Evolutionary conservation across 1,140 invertebrate genomes (phyloP), one percentile per base, ranked within the genome.

Genomic region (Choristoneura fumiferana): DNA sequence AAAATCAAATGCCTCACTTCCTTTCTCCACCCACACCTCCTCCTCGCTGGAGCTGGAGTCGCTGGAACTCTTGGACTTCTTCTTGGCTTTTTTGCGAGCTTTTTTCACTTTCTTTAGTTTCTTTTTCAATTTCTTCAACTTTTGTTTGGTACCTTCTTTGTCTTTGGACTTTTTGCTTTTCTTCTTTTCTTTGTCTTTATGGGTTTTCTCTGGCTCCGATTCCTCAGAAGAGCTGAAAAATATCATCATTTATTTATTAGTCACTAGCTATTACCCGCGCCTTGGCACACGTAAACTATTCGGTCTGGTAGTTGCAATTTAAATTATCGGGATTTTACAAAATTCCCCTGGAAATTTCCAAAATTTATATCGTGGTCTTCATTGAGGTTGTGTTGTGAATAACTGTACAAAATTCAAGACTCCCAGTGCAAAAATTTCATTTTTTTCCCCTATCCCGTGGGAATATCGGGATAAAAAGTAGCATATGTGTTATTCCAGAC

Each of bases 21-120:
- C 91, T 81, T 95, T 95, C 71, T 95, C 95, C 8, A 95, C 92
- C 94, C 94, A 95, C 54, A 93, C 82, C 56, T 92, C 91, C 64
- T 91, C 90, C 13, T 91, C 81, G 52, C 83, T 84, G 1, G 75
- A 82, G 54, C 76, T 72, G 36, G 67, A 73, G 8, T 75, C 78
- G 52, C 78, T 76, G 0, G 77, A 79, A 59, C 70, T 80, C 38
- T 83, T 85, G n/a, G 78, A 78, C 54, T 87, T 90, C 57, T 82
- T 89, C 54, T 82, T 91, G 12, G 83, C 89, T 69, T 87, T 90
- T 63, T 91, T 92, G 66, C 91, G 90, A 2, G 91, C 92, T 34
- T 91, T 93, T 65, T 90, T 91, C 57, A 90, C 92, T 52, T 92
- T 92, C 58, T 92, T 92, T 8, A 91, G 75, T 64, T 93, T 92